Conservation (phyloP, 2,888 invertebrate genomes). For the Pinctada fucata region DNA sequence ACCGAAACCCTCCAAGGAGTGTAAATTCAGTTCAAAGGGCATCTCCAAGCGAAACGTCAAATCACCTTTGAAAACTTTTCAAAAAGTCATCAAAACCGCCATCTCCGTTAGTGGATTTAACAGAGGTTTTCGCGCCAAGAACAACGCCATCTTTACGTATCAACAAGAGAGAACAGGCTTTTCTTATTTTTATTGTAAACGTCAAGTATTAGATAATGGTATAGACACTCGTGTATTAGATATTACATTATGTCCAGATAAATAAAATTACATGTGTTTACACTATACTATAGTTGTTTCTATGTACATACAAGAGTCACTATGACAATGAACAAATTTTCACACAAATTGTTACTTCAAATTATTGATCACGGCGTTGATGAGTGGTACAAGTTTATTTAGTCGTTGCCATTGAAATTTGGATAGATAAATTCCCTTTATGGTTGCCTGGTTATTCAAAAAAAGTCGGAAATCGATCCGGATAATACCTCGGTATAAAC, state of each 20-base stretch:
- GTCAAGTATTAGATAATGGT: not conserved
- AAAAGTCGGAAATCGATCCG: slow-evolving; percentile 4
- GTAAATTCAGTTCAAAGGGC: slow-evolving; percentile 9
- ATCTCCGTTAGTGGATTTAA: not conserved
- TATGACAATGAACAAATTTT: too few relatives aligned
- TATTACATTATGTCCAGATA: not conserved
- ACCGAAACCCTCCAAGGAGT: too few relatives aligned
- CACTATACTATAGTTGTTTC: too few relatives aligned
- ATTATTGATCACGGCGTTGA: not conserved
- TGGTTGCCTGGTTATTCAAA: slow-evolving; percentile 9
- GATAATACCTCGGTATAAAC: not conserved
- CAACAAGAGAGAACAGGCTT: not conserved
- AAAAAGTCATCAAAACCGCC: not conserved
- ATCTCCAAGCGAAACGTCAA: not conserved
- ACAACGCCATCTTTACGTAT: slow-evolving; percentile 3
- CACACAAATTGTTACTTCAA: too few relatives aligned
- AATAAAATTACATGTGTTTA: too few relatives aligned
- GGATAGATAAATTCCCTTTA: not conserved
- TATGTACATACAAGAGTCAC: too few relatives aligned
- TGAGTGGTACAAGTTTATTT: not conserved
- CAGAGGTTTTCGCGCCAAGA: not conserved
- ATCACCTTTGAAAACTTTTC: not conserved
- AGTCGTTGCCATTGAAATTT: slow-evolving; percentile 2
- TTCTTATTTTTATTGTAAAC: not conserved
- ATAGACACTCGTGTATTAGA: not conserved